Evolutionary conservation across 2,797 vertebrate genomes (phyloP).

Genomic region (Nasua narica): DNA sequence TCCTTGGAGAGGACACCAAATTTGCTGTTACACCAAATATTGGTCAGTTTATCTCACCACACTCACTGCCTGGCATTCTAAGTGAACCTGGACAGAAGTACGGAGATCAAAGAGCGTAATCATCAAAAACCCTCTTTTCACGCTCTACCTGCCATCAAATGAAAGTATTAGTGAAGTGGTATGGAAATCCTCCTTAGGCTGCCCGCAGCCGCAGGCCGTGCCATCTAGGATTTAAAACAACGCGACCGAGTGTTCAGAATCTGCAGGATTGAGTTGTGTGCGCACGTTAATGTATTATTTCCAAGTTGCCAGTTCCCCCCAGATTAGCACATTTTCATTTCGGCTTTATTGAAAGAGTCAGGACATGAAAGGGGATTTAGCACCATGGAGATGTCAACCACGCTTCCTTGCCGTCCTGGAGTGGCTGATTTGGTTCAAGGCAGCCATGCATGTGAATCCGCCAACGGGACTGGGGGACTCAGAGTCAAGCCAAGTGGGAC

Average conservation of each 20-base stretch:
- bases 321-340: constrained; percentile 19
- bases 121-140: constrained; percentile 51
- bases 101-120: constrained; percentile 80
- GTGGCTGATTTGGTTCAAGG: not conserved
- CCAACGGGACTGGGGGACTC: fast-evolving
- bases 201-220: constrained; percentile 32
- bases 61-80: constrained; percentile 63
- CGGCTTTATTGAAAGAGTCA: constrained; percentile 17
- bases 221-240: constrained; percentile 40
- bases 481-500: not conserved
- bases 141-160: constrained; percentile 77
- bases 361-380: not conserved
- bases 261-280: not conserved
- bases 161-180: constrained; percentile 77
- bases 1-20: constrained; percentile 59
- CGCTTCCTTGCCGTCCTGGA: not conserved
- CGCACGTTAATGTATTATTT: not conserved
- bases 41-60: constrained; percentile 74
- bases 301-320: constrained; percentile 36
- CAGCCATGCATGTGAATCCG: not conserved
- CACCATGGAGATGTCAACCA: constrained; percentile 30
- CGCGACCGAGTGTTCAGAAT: not conserved
- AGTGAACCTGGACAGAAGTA: constrained; percentile 70
- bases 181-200: constrained; percentile 73
- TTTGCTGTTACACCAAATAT: constrained; percentile 71